Percentiles rank a stretch among this genome's conserved stretches.
Evolutionary conservation across 2,797 vertebrate species (phyloP).

Genomic region (Xenentodon cancila): DNA sequence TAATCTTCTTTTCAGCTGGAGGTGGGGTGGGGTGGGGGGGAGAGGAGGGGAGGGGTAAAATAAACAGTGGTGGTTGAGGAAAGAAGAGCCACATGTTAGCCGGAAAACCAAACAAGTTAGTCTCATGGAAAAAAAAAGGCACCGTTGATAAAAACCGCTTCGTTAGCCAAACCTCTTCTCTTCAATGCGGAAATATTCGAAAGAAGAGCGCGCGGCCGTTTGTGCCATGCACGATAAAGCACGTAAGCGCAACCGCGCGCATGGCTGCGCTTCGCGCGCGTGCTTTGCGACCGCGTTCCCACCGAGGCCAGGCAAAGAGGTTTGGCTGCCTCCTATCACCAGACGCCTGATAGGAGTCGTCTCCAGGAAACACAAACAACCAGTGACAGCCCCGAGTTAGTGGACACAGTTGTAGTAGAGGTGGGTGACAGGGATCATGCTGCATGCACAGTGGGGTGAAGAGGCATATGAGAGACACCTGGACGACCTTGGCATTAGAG

Average conservation of each 20-base stretch:
- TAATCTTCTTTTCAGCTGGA: conserved; percentile 84
- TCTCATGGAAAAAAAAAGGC: conserved; percentile 62
- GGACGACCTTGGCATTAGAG: conserved; percentile 84
- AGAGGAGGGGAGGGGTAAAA: conserved; percentile 50
- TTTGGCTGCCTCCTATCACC: conserved; percentile 74
- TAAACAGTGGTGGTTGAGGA: conserved; percentile 72
- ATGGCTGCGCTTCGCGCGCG: conserved; percentile 19
- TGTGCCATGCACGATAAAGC: conserved; percentile 55
- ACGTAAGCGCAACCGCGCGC: conserved; percentile 7
- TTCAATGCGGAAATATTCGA: conserved; percentile 13
- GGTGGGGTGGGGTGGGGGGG: conserved; percentile 27
- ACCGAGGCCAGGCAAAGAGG: conserved; percentile 66
- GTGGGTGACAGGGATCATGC: conserved; percentile 72
- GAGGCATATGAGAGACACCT: conserved; percentile 75
- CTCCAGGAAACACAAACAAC: conserved; percentile 51
- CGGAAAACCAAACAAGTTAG: conserved; percentile 74
- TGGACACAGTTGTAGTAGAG: conserved; percentile 36
- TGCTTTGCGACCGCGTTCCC: conserved; percentile 15
- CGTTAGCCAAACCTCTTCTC: conserved; percentile 75
- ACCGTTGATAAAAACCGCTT: conserved; percentile 31
- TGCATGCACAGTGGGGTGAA: conserved; percentile 73
- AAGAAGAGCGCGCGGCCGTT: conserved; percentile 40
- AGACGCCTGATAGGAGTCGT: conserved; percentile 54
- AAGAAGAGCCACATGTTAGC: conserved; percentile 78
- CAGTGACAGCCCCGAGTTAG: conserved; percentile 71